Conservation (phyloP, 2,113 vertebrate genomes). For the Syngnathus typhle region DNA sequence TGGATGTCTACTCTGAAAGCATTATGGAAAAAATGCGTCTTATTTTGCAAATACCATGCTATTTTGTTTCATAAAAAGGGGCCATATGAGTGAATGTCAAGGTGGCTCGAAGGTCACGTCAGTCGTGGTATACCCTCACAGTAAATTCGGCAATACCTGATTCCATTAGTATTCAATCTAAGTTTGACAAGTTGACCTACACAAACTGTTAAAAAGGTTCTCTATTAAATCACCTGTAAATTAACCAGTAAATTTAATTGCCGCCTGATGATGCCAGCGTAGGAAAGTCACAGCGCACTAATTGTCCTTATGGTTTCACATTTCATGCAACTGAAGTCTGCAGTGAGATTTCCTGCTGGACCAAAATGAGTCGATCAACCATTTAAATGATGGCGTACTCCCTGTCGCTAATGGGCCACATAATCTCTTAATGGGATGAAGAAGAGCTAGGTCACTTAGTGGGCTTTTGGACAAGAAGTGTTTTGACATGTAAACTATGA, state of each 20-base stretch:
- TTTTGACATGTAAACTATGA: constrained; percentile 2
- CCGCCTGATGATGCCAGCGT: constrained; percentile 3
- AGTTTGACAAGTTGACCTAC: constrained; percentile 4
- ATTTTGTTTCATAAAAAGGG: not conserved
- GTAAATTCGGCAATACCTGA: not conserved
- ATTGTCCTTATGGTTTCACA: not conserved
- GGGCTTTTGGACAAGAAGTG: constrained; percentile 4
- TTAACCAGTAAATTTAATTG: constrained; percentile 10
- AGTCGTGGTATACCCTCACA: not conserved
- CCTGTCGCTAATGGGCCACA: constrained; percentile 1
- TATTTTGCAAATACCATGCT: not conserved
- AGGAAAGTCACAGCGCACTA: constrained; percentile 4
- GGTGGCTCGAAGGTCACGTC: not conserved
- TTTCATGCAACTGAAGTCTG: not conserved
- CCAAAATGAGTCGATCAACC: constrained; percentile 4
- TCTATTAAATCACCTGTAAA: constrained; percentile 3
- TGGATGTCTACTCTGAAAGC: too few species aligned
- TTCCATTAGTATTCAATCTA: not conserved
- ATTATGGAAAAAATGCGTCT: too few species aligned
- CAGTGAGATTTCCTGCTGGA: not conserved
- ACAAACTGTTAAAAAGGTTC: constrained; percentile 4
- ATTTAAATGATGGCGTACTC: constrained; percentile 1
- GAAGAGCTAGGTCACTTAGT: constrained; percentile 1
- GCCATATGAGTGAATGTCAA: not conserved
- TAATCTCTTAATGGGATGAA: not conserved